Base-by-base conservation (phyloP, 1,140 invertebrate genomes). In the Drosophila sucinea region DNA sequence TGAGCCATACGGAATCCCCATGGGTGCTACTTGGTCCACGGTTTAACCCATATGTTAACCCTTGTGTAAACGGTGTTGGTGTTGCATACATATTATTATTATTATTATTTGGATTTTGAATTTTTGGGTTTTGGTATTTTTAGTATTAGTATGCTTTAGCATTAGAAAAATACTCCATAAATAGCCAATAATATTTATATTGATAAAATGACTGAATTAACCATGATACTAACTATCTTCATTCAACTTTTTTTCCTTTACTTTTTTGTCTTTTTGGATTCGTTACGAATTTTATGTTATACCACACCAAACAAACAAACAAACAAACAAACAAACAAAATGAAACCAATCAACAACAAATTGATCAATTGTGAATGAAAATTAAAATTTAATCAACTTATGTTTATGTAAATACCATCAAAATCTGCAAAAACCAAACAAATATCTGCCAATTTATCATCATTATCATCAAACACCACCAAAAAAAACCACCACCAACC, bases 191-290 rank as follows among this genome's bases (percentile, higher is more conserved):
- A 62, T 60, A 44, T 51, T 51, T 23, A 51, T 27, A 51, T 10
- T 25, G 23, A 25, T 23, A 47, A 23, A 47, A 47, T 51, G 44
- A 51, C 40, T 4, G n/a, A 41, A 40, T 11, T 23, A 47, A 72
- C 71, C 64, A 83, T 67, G 72, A 73, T 62, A 79, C 81, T 86
- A 67, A 86, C 73, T 86, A 55, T 58, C 79, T 79, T 64, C 65
- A 69, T 76, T 60, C 6, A 27, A 69, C 54, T 69, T 68, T 76
- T 87, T 89, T 76, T 81, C 84, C 82, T 87, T 85, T 89, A 77
- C 75, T 73, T 87, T 78, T 80, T 81, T 79, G 79, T 68, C 77
- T 74, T 80, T 81, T 87, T 87, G 68, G 75, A 82, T 82, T 69
- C 65, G 60, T 73, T 83, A 67, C 40, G 6, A 67, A 77, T 86